phyloP scores from a whole-genome alignment of 2,797 vertebrate species.

The Dallia pectoralis region DNA sequence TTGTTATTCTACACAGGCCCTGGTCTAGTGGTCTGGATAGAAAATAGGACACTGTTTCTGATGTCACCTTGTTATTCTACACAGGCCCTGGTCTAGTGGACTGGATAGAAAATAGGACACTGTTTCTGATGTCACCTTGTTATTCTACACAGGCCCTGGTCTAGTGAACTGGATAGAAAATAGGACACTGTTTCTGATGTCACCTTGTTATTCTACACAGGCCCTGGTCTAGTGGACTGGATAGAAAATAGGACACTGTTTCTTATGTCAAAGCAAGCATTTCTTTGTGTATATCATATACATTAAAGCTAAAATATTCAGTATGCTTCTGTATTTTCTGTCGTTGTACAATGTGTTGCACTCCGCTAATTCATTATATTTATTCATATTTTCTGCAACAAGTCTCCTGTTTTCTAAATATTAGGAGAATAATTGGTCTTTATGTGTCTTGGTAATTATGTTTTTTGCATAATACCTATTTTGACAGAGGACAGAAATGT shows the following conservation, averaged over 20 bases:
- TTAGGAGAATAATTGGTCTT: background rate
- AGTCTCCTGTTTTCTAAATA: background rate
- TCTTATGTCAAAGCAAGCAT: background rate
- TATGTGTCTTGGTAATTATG: background rate
- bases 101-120: too few relatives aligned
- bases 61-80: background rate
- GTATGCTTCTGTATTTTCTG: conserved; percentile 10
- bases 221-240: background rate
- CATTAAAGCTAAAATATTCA: conserved; percentile 1
- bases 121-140: background rate
- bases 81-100: background rate
- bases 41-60: background rate
- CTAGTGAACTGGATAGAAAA: too few relatives aligned
- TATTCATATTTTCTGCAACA: background rate
- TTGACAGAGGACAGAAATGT: too few relatives aligned
- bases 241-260: background rate
- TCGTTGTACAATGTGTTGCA: conserved; percentile 14
- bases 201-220: background rate
- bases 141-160: background rate
- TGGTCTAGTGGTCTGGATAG: background rate
- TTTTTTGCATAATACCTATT: too few relatives aligned
- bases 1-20: too few relatives aligned
- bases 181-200: too few relatives aligned
- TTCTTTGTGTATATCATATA: background rate
- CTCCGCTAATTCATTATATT: conserved; percentile 38